Base-by-base conservation (phyloP, 1,140 invertebrate genomes). In the Saccostrea echinata region DNA sequence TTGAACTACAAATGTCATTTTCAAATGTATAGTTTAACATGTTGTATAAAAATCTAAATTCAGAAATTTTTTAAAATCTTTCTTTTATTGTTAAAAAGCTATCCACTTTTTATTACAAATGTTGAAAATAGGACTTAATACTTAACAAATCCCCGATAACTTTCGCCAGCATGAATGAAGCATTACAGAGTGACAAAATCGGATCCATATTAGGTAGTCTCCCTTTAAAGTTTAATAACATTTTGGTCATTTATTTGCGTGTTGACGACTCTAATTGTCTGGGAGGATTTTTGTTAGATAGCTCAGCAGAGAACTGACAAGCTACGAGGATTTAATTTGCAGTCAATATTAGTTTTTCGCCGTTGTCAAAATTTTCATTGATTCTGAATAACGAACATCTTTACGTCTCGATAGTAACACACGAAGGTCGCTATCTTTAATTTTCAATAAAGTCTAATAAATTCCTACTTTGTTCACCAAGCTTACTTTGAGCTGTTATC, bases 291-390 rank as follows among this genome's bases (percentile, higher is more conserved):
- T 24, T n/a, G 52, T 21, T n/a, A 33, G 81, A 83, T 51, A 52
- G 35, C 52, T 83, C 81, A 51, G 81, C 52, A 24, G 33, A 53
- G 81, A 52, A 24, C 21, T 83, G 81, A 83, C 81, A n/a, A 35
- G 33, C 33, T 83, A 83, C 24, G 81, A 53, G 43, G 81, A 83
- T 52, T 83, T 83, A 83, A 83, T 83, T 83, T 51, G 81, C 21
- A 83, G 81, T 83, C 81, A 83, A 83, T 83, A 83, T 83, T 83
- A 83, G 81, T 76, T 83, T 83, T 83, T 83, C 81, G 35, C 81
- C 35, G 81, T 83, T 83, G 81, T 83, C 52, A 51, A 83, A 83
- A 83, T 83, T 83, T 83, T 52, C 43, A 53, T 53, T 52, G 43
- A 51, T 52, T 83, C 43, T 83, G n/a, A 83, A 83, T 83, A 52